Evolutionary conservation across 2,888 invertebrate species (phyloP).

Genomic region (Mesochorus sp.): DNA sequence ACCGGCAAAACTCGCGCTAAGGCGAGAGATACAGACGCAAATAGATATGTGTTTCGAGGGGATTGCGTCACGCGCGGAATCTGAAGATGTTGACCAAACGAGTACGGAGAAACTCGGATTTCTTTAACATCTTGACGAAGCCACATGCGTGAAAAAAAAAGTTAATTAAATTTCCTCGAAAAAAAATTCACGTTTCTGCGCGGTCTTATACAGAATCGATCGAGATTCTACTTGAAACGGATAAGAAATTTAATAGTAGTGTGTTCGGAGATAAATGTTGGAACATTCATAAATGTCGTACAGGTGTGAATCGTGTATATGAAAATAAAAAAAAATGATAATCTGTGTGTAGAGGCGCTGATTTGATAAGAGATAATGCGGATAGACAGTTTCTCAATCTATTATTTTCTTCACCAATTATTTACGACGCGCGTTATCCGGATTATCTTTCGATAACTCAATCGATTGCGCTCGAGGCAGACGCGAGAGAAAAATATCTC

Average conservation of each 20-base stretch:
- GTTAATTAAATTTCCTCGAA: not conserved
- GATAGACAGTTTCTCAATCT: slow-evolving; percentile 20
- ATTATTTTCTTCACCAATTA: not conserved
- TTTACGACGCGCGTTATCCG: not conserved
- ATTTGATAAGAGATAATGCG: slow-evolving; percentile 26
- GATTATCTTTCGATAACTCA: not conserved
- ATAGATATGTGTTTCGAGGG: not conserved
- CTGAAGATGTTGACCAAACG: not conserved
- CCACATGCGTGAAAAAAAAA: not conserved
- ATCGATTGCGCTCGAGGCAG: not conserved
- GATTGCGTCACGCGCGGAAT: slow-evolving; percentile 7
- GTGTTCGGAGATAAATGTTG: too few species aligned
- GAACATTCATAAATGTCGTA: too few species aligned
- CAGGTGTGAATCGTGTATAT: not conserved
- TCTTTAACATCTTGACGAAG: not conserved
- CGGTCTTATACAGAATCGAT: not conserved
- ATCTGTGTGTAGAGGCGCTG: not conserved
- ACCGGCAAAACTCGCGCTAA: not conserved
- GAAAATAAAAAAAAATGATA: not conserved
- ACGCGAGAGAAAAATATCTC: slow-evolving; percentile 26
- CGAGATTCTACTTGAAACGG: not conserved
- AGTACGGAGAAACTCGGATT: not conserved
- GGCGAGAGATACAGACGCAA: not conserved
- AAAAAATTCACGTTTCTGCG: too few species aligned
- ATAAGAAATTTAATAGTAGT: not conserved